These are phyloP conservation scores for Phalacrocorax brasilianus DNA, from an alignment of 2,113 vertebrate species.

Conservation along the genomic window DNA sequence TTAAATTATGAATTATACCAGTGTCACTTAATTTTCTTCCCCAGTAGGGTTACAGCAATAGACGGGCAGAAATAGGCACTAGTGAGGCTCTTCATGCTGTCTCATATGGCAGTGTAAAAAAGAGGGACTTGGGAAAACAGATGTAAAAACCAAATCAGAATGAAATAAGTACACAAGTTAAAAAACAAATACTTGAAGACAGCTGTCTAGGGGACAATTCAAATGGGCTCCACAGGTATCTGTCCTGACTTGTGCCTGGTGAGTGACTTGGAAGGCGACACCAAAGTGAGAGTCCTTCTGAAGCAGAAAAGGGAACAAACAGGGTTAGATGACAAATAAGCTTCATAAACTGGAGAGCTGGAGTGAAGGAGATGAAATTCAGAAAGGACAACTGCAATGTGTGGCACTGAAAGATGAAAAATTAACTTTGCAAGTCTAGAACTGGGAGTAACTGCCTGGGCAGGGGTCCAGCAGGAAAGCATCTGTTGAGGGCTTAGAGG, in stretches of 20 bases:
- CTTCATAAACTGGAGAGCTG: neutral
- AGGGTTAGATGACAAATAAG: neutral
- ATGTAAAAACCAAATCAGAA: neutral
- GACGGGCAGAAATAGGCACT: neutral
- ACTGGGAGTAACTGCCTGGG: neutral
- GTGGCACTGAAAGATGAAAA: neutral
- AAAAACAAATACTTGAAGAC: neutral
- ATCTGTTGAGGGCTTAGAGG: neutral
- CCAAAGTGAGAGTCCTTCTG: neutral
- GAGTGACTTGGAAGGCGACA: neutral
- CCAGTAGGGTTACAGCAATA: neutral
- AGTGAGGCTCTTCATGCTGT: neutral
- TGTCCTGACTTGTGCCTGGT: neutral
- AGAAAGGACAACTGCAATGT: neutral
- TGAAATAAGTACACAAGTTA: neutral
- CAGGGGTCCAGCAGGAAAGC: neutral
- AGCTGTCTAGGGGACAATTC: neutral
- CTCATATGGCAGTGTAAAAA: neutral
- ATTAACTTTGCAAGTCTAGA: neutral
- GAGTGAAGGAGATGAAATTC: neutral
- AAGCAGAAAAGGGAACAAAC: neutral
- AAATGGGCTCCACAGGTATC: neutral
- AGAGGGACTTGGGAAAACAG: neutral
- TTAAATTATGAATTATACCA: neutral
- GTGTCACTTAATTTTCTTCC: neutral